Conservation (phyloP, 2,888 invertebrate genomes). For the Cheilosia impressa region DNA sequence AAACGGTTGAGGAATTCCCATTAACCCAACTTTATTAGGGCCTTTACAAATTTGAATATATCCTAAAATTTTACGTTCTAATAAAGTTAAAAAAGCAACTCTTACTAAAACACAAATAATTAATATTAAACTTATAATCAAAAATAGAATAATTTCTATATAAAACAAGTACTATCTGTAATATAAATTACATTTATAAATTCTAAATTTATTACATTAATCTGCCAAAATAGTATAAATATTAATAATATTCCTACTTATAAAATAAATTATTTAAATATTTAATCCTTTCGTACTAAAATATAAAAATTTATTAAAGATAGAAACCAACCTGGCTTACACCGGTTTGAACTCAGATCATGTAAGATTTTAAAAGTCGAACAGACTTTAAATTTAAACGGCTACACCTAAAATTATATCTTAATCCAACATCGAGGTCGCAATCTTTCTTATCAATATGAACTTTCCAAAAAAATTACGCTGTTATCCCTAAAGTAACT, state of each 20-base stretch:
- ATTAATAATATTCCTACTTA: constrained; percentile 80
- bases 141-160: constrained; percentile 83
- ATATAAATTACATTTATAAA: no score
- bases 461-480: constrained; percentile 91
- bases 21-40: constrained; percentile 88
- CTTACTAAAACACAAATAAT: constrained; percentile 87
- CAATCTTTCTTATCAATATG: constrained; percentile 90
- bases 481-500: constrained; percentile 94
- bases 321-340: constrained; percentile 94
- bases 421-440: constrained; percentile 96
- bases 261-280: no score
- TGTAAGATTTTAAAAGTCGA: constrained; percentile 93
- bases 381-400: constrained; percentile 88
- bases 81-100: constrained; percentile 89
- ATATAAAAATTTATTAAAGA: constrained; percentile 86
- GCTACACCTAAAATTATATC: constrained; percentile 87
- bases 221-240: constrained; percentile 87
- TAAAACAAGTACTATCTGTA: no score
- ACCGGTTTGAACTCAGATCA: constrained; percentile 95
- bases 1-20: constrained; percentile 88
- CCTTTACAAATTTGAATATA: constrained; percentile 90
- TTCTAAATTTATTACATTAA: constrained; percentile 89
- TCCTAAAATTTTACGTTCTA: constrained; percentile 89
- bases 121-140: constrained; percentile 85
- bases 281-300: constrained; percentile 94